Evolutionary conservation across 2,888 invertebrate genomes (phyloP).

Genomic region (Diplazon laetatorius): DNA sequence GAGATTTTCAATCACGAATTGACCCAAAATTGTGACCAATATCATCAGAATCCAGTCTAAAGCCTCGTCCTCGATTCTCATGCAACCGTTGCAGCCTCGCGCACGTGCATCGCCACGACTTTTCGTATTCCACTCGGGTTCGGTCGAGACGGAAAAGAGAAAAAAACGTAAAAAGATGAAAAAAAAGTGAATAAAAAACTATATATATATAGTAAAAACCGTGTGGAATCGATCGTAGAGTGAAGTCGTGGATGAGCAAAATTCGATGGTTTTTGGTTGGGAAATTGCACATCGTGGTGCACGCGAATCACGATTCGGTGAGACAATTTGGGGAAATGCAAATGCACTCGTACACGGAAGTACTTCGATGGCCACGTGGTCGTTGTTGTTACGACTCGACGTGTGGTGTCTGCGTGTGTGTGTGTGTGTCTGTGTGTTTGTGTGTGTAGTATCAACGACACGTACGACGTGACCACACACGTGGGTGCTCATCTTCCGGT

Average conservation of each 20-base stretch:
- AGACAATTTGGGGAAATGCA: constrained; percentile 67
- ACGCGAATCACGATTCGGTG: constrained; percentile 65
- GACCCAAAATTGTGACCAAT: background rate
- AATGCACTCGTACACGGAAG: constrained; percentile 58
- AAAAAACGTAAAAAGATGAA: no score
- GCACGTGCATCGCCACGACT: constrained; percentile 19
- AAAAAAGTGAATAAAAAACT: background rate
- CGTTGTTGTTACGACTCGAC: constrained; percentile 13
- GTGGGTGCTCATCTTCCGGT: constrained; percentile 14
- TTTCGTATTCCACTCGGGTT: constrained; percentile 53
- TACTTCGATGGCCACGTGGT: constrained; percentile 41
- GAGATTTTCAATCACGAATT: background rate
- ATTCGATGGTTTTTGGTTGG: no score
- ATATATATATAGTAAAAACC: no score
- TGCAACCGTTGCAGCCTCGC: background rate
- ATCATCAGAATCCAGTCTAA: background rate
- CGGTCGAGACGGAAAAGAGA: constrained; percentile 34
- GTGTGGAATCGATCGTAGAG: no score
- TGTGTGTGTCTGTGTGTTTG: background rate
- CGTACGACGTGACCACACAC: background rate
- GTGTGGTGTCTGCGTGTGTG: constrained; percentile 1
- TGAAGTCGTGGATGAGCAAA: no score
- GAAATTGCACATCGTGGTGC: constrained; percentile 39
- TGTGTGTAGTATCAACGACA: no score
- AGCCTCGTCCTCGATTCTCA: background rate